These are phyloP conservation scores for Babyrousa celebensis DNA, from an alignment of 2,797 vertebrate genomes.

Conservation along the genomic window DNA sequence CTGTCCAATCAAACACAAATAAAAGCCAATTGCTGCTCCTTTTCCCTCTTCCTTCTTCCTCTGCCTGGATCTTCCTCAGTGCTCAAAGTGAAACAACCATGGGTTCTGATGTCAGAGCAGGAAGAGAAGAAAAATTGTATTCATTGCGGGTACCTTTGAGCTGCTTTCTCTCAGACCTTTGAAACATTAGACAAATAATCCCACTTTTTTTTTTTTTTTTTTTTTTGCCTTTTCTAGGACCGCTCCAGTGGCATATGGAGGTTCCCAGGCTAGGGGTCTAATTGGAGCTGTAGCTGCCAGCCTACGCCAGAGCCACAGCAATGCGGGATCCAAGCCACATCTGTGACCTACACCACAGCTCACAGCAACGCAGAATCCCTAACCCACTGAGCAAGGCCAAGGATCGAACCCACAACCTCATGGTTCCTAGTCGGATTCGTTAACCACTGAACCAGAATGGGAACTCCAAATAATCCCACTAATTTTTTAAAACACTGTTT, in stretches of 20 bases:
- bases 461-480: slow-evolving; percentile 62
- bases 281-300: too few species aligned
- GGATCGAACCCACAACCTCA: too few species aligned
- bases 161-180: slow-evolving; percentile 45
- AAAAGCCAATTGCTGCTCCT: neutral
- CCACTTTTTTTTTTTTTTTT: slow-evolving; percentile 47
- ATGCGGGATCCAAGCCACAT: too few species aligned
- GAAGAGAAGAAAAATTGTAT: slow-evolving; percentile 46
- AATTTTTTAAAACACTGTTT: slow-evolving; percentile 71
- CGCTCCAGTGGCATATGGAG: too few species aligned
- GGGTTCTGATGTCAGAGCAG: neutral
- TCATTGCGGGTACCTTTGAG: neutral
- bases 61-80: neutral
- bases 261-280: too few species aligned
- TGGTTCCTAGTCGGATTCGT: too few species aligned
- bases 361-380: too few species aligned
- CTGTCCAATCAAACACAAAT: slow-evolving; percentile 14
- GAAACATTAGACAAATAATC: slow-evolving; percentile 74
- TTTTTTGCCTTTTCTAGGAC: too few species aligned
- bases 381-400: too few species aligned
- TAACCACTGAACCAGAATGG: too few species aligned
- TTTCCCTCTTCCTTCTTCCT: neutral
- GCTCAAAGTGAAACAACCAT: neutral
- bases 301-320: too few species aligned
- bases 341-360: too few species aligned